A percentile compares a stretch with the other conserved stretches of the same genome.
Evolutionary conservation across 2,797 vertebrate species (phyloP).

Genomic region (Tolypeutes matacus): DNA sequence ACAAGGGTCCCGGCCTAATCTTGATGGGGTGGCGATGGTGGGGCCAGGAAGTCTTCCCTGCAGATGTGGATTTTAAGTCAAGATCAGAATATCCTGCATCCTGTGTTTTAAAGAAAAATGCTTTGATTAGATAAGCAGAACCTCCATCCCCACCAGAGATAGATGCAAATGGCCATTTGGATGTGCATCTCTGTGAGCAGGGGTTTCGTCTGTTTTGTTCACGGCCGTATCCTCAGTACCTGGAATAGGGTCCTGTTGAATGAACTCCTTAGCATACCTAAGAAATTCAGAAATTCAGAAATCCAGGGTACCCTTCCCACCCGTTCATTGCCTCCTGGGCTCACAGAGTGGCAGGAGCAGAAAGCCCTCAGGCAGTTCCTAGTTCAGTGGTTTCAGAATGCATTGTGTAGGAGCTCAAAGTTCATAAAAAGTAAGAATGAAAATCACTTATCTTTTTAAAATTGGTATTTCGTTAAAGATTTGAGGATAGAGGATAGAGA

Average conservation of each 20-base stretch:
- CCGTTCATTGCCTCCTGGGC: neutral
- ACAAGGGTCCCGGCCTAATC: neutral
- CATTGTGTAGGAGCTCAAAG: neutral
- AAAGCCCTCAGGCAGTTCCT: neutral
- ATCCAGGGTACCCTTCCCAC: neutral
- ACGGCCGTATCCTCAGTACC: neutral
- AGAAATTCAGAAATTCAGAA: neutral
- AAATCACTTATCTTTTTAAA: neutral
- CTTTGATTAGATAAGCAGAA: neutral
- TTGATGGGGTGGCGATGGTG: neutral
- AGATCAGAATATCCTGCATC: neutral
- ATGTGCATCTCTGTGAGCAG: neutral
- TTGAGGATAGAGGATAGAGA: neutral
- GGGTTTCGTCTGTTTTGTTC: neutral
- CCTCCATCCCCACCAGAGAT: neutral
- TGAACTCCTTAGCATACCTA: neutral
- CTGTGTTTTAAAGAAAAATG: neutral
- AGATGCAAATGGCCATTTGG: neutral
- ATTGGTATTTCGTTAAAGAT: neutral
- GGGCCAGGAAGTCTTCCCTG: neutral
- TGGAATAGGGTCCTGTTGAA: neutral
- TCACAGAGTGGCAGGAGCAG: neutral
- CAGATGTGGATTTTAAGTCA: neutral
- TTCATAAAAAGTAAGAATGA: conserved; percentile 25
- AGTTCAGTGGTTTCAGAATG: neutral